Evolutionary conservation across 2,113 vertebrate genomes (phyloP).

Genomic region (Brachionichthys hirsutus): DNA sequence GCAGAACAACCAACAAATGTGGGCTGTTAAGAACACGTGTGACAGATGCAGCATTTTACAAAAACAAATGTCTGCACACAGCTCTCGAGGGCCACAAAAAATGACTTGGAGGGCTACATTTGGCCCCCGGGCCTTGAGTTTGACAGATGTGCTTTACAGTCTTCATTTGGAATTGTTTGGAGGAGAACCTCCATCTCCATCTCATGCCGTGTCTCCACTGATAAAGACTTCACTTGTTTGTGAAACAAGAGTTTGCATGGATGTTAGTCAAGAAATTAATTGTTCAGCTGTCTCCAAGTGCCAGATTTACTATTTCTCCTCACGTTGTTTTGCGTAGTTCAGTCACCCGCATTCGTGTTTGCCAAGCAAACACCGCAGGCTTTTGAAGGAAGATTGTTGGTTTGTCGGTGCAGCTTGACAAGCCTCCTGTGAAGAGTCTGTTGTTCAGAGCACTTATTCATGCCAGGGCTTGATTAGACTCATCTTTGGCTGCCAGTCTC

Average conservation of each 20-base stretch:
- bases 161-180: constrained; percentile 34
- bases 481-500: constrained; percentile 60
- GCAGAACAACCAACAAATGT: no score
- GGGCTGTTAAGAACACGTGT: no score
- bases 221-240: constrained; percentile 36
- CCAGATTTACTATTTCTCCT: constrained; percentile 43
- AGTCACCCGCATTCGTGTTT: constrained; percentile 46
- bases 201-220: constrained; percentile 11
- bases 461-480: constrained; percentile 66
- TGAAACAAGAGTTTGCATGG: constrained; percentile 6
- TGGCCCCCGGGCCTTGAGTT: no score
- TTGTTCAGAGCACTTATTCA: constrained; percentile 62
- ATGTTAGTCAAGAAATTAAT: constrained; percentile 25
- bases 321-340: constrained; percentile 50
- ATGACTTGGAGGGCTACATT: no score
- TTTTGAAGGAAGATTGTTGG: constrained; percentile 56
- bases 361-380: constrained; percentile 56
- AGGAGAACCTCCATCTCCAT: constrained; percentile 13
- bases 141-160: no score
- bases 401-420: constrained; percentile 62
- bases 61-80: no score
- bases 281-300: constrained; percentile 27
- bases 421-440: constrained; percentile 49
- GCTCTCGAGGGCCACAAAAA: no score
- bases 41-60: no score